Base-by-base conservation (phyloP, 2,797 vertebrate species). In the Sardinella longiceps region DNA sequence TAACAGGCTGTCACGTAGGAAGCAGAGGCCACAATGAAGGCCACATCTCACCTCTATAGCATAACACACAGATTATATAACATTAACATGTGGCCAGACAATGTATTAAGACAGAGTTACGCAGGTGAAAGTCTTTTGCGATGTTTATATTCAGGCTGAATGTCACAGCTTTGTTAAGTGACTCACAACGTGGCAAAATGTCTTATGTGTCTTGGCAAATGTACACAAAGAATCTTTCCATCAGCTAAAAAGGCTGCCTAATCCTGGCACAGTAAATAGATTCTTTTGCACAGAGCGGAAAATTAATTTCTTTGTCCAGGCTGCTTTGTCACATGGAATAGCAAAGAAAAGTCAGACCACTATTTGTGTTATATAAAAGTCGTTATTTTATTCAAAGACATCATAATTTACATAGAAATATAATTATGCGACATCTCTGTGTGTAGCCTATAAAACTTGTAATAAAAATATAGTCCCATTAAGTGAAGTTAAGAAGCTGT, bases 401-500 rank as follows among this genome's bases (percentile, higher is more conserved):
- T 86, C 85, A 94, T 94, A 95, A 94, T 94, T 95, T 94, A 95
- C 90, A 94, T 93, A 95, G 90, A 93, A 91, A 93, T 88, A 87
- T 50, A 91, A 85, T 84, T 84, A 90, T 91, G 90, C 87, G 89
- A 87, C 80, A 85, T 88, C 85, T 90, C 87, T 23, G 46, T 85
- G 89, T 89, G 60, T 85, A n/a, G n/a, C n/a, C n/a, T n/a, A 91
- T 92, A 90, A 88, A 86, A 82, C 45, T 48, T 81, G 81, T 83
- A 87, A 56, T 82, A 82, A 33, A 86, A 83, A 83, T 83, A 85
- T 74, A 80, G 85, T 85, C 37, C 39, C 90, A 90, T 89, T 91
- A 88, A 87, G 85, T 83, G 82, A 20, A 15, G 37, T 39, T 43
- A 77, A 43, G 20, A 77, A 77, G 70, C 70, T 77, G 70, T 77